Conservation (phyloP, 1,140 invertebrate genomes). For the Aphidius gifuensis region DNA sequence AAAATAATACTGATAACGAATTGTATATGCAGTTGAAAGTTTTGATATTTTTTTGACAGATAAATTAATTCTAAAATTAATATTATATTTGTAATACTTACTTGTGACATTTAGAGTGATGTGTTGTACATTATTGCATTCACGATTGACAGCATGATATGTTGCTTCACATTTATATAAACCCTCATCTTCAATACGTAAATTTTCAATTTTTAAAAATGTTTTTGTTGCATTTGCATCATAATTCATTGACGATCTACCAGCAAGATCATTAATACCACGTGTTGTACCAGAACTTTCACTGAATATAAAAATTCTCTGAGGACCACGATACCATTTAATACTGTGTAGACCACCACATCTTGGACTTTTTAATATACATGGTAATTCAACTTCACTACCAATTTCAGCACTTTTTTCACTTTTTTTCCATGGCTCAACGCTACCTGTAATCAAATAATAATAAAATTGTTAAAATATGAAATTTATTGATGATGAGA, state of each 20-base stretch:
- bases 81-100: constrained; percentile 54
- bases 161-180: constrained; percentile 84
- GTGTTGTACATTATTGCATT: constrained; percentile 77
- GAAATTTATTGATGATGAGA: background rate
- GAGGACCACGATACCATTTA: constrained; percentile 83
- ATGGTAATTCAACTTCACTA: constrained; percentile 68
- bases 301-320: constrained; percentile 80
- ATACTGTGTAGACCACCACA: constrained; percentile 84
- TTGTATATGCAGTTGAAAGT: background rate
- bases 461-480: constrained; percentile 20
- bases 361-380: constrained; percentile 69
- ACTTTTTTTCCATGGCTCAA: constrained; percentile 50
- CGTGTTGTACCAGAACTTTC: constrained; percentile 69
- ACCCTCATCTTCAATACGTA: constrained; percentile 74
- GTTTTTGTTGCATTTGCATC: constrained; percentile 62
- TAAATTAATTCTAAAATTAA: too few species aligned
- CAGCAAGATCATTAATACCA: constrained; percentile 70
- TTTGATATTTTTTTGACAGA: too few species aligned
- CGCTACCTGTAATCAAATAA: constrained; percentile 46
- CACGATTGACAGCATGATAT: constrained; percentile 70
- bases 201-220: constrained; percentile 64
- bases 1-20: too few species aligned
- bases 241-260: constrained; percentile 73
- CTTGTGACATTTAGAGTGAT: constrained; percentile 76
- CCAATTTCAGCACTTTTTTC: constrained; percentile 57